A percentile compares a stretch with the other conserved stretches of the same genome.
These are phyloP conservation scores for Nephila pilipes DNA, from an alignment of 1,140 invertebrate genomes.

Conservation along the genomic window DNA sequence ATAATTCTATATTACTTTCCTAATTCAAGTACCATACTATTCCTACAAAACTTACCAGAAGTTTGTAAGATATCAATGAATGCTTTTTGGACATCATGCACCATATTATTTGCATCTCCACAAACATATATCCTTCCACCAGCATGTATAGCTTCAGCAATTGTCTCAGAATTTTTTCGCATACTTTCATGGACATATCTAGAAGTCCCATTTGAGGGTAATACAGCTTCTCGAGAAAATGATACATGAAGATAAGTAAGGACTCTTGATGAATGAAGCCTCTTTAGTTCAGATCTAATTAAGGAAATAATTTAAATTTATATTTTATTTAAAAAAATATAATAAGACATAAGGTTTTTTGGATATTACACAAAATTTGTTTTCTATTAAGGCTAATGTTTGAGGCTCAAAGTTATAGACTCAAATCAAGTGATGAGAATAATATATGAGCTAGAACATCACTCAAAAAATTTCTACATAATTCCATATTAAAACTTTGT, in stretches of 20 bases:
- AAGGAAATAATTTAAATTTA: not conserved
- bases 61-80: conserved; percentile 82
- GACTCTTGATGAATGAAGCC: conserved; percentile 82
- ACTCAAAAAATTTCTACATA: too few species aligned
- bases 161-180: conserved; percentile 82
- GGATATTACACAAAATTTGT: too few species aligned
- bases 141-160: conserved; percentile 85
- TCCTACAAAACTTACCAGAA: conserved; percentile 22
- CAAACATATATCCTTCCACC: conserved; percentile 87
- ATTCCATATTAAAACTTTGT: too few species aligned
- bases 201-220: not conserved
- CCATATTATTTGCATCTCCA: conserved; percentile 89
- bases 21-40: too few species aligned
- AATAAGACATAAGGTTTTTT: too few species aligned
- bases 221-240: conserved; percentile 85
- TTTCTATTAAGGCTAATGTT: too few species aligned
- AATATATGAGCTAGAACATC: too few species aligned
- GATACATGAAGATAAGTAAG: conserved; percentile 84
- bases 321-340: not conserved
- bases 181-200: conserved; percentile 85
- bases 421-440: too few species aligned
- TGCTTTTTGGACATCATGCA: conserved; percentile 85
- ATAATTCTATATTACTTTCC: too few species aligned
- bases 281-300: conserved; percentile 83
- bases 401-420: too few species aligned